These are phyloP conservation scores for Spinus olivaceus DNA, from an alignment of 2,797 vertebrate genomes.

Conservation along the genomic window DNA sequence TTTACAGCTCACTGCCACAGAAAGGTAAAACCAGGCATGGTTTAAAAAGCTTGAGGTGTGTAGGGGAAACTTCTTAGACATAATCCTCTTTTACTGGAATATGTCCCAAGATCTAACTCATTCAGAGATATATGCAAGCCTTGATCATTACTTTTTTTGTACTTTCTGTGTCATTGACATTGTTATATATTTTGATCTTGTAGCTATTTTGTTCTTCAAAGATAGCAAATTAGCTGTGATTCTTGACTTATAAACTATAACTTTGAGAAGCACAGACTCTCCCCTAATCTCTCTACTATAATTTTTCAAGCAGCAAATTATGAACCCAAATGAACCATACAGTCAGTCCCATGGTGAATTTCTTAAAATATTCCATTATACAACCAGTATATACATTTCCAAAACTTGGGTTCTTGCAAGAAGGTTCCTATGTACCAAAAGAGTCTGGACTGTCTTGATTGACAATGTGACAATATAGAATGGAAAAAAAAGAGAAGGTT, in stretches of 20 bases:
- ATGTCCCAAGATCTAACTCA: neutral
- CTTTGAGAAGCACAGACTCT: neutral
- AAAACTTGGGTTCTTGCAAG: neutral
- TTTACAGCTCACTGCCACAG: neutral
- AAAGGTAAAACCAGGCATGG: neutral
- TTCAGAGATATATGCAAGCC: neutral
- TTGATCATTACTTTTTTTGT: neutral
- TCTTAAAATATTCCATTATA: neutral
- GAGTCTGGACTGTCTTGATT: neutral
- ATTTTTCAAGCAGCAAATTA: neutral
- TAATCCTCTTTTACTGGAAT: neutral
- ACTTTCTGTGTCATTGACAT: neutral
- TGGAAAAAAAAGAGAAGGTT: neutral
- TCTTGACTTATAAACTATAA: neutral
- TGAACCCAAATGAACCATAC: neutral
- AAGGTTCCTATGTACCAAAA: neutral
- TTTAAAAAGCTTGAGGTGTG: neutral
- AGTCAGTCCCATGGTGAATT: neutral
- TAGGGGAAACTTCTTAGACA: neutral
- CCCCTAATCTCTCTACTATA: neutral
- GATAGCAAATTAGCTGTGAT: neutral
- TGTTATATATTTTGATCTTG: neutral
- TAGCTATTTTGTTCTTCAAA: neutral
- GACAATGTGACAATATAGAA: neutral
- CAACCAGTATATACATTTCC: rapidly evolving